Evolutionary conservation across 2,888 invertebrate species (phyloP).

Genomic region (Drosophila macrospina): DNA sequence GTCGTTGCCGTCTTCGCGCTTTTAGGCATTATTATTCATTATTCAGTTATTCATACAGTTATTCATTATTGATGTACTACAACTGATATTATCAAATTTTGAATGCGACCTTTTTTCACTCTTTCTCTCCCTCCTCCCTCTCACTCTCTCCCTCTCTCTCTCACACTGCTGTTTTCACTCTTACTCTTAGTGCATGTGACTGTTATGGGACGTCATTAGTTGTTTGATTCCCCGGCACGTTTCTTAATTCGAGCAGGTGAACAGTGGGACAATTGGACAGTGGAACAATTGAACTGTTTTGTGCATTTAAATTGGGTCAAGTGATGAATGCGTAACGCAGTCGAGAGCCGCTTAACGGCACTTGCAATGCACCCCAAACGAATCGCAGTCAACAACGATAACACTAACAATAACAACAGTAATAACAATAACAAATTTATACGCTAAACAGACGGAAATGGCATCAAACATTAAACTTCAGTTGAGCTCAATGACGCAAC

Average conservation of each 20-base stretch:
- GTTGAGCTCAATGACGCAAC: constrained; percentile 2
- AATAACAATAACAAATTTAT: not conserved
- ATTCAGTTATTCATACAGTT: constrained; percentile 57
- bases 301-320: constrained; percentile 44
- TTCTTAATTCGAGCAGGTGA: constrained; percentile 47
- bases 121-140: constrained; percentile 4
- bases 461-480: not conserved
- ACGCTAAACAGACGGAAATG: constrained; percentile 7
- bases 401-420: not conserved
- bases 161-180: not conserved
- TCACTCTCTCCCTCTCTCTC: not conserved
- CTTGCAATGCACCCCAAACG: constrained; percentile 13
- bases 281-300: constrained; percentile 7
- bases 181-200: too few species aligned
- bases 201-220: constrained; percentile 51
- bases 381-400: constrained; percentile 5
- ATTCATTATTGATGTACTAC: constrained; percentile 46
- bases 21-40: constrained; percentile 70
- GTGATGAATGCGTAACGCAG: constrained; percentile 45
- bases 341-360: constrained; percentile 38
- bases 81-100: constrained; percentile 42
- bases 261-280: constrained; percentile 17
- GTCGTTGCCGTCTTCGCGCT: constrained; percentile 25
- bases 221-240: not conserved
- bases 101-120: constrained; percentile 33